Evolutionary conservation across 2,797 vertebrate genomes (phyloP), one percentile per base, ranked within the genome.

Genomic region (Helicolenus hilgendorfi): DNA sequence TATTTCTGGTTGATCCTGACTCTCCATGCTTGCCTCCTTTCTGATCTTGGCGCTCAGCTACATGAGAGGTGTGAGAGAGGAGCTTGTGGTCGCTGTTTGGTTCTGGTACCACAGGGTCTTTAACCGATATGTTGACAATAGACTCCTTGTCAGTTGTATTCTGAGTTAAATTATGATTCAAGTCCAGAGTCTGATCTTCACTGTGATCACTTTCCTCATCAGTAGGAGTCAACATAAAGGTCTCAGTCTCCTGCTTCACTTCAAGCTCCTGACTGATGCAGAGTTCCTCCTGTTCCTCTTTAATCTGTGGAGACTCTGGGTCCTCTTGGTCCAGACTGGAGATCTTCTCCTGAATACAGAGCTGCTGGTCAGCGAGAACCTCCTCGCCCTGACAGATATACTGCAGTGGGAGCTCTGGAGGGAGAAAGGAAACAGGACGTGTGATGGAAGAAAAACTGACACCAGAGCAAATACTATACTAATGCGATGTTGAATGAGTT

Each of bases 381-480:
- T 45, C 41, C 41, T 18, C 6, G 0, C 18, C 41, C 41, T 18
- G 6, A 45, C 0, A 45, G 41, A 45, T 45, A 45, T 45, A 45
- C 41, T n/a, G 45, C 24, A 60, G 70, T 15, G 24, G 71, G 38
- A 65, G 1, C 22, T 86, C 88, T 89, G 58, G n/a, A 67, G 10
- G 45, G 3, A 58, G 2, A 71, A 0, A 24, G 18, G 3, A 65
- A 20, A 7, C 1, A 33, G 22, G 20, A 14, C 5, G 11, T 45
- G 38, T 45, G 2, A 27, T 27, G 9, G 7, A 15, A 62, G 58
- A 31, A 62, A 29, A 62, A 62, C 14, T 58, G 53, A 56, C 53
- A 56, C n/a, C n/a, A 56, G 10, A 56, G 53, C 53, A 56, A 56
- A 56, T 56, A 0, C 22, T 0, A 24, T 22, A 56, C n/a, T 24